Evolutionary conservation across 2,797 vertebrate genomes (phyloP).

Genomic region (Erithacus rubecula): DNA sequence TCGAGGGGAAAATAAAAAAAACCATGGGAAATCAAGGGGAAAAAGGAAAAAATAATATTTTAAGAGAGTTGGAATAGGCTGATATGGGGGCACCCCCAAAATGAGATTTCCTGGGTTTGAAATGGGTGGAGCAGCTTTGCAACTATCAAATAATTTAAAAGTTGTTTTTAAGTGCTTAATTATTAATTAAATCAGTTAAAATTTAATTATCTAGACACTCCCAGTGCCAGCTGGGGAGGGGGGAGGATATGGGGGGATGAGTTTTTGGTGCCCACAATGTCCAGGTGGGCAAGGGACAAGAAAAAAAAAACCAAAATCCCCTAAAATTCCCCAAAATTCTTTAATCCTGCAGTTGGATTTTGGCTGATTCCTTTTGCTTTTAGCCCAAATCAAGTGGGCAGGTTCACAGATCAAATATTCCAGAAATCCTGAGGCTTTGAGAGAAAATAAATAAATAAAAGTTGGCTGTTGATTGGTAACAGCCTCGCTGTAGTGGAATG

Average conservation of each 20-base stretch:
- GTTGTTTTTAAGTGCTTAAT: background rate
- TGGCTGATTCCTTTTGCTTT: background rate
- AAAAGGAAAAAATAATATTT: too few relatives aligned
- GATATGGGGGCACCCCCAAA: background rate
- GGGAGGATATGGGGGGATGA: fast-evolving
- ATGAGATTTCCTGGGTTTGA: fast-evolving
- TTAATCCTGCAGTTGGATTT: fast-evolving
- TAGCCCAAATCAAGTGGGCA: background rate
- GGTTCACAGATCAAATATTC: background rate
- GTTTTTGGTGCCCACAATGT: background rate
- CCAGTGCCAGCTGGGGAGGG: background rate
- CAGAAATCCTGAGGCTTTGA: background rate
- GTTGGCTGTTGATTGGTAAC: background rate
- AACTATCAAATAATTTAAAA: fast-evolving
- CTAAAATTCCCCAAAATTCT: background rate
- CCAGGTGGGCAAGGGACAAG: background rate
- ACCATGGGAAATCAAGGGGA: too few relatives aligned
- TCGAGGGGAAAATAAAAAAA: too few relatives aligned
- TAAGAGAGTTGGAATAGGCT: background rate
- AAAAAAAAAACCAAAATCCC: background rate
- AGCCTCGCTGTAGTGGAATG: background rate
- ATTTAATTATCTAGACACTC: background rate
- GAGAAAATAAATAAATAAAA: background rate
- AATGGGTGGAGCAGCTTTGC: background rate
- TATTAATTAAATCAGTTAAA: background rate